A percentile compares a stretch with the other conserved stretches of the same genome.
Evolutionary conservation across 2,797 vertebrate species (phyloP).

Genomic region (Atherinosoma microstoma): DNA sequence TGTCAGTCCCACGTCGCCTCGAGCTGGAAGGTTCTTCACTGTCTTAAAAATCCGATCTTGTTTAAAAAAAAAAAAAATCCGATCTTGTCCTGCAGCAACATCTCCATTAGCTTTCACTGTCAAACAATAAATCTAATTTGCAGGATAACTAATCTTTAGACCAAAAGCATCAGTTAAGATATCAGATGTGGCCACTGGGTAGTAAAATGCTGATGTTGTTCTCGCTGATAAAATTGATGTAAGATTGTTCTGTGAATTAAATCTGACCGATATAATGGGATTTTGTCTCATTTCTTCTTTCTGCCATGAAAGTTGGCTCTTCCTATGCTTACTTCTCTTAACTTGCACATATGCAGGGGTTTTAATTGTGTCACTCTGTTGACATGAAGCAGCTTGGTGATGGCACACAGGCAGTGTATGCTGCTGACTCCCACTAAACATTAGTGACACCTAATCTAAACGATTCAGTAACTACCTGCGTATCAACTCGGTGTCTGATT

Average conservation of each 20-base stretch:
- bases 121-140: slow-evolving; percentile 82
- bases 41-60: slow-evolving; percentile 82
- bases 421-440: slow-evolving; percentile 76
- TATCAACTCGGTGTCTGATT: slow-evolving; percentile 76
- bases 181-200: slow-evolving; percentile 57
- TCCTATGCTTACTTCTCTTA: slow-evolving; percentile 24
- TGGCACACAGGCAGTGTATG: slow-evolving; percentile 65
- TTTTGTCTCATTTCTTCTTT: slow-evolving; percentile 32
- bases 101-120: slow-evolving; percentile 74
- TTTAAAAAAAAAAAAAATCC: slow-evolving; percentile 66
- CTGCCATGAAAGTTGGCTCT: slow-evolving; percentile 41
- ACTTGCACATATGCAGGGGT: slow-evolving; percentile 52
- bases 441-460: slow-evolving; percentile 85
- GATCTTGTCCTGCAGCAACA: slow-evolving; percentile 75
- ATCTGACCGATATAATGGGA: slow-evolving; percentile 40
- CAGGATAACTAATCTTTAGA: slow-evolving; percentile 77
- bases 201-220: slow-evolving; percentile 46
- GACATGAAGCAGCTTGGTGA: slow-evolving; percentile 78
- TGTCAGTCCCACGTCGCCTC: slow-evolving; percentile 77
- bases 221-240: slow-evolving; percentile 27
- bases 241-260: slow-evolving; percentile 56
- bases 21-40: slow-evolving; percentile 82
- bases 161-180: slow-evolving; percentile 64
- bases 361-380: slow-evolving; percentile 80
- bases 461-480: slow-evolving; percentile 84